Conservation (phyloP, 2,888 invertebrate species). For the Mechanitis mazaeus region DNA sequence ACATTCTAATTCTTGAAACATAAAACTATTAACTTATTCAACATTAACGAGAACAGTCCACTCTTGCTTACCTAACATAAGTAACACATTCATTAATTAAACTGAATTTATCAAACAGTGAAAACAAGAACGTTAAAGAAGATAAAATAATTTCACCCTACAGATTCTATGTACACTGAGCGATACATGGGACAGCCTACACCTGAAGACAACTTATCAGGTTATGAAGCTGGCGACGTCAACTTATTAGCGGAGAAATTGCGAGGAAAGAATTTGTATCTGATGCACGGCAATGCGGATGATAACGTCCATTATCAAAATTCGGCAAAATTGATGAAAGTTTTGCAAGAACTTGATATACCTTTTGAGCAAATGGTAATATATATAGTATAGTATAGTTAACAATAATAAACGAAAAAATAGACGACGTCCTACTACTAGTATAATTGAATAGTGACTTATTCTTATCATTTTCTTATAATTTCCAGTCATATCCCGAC, state of each 20-base stretch:
- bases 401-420: no score
- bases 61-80: no score
- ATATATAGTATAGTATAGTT: no score
- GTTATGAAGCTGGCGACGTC: slow-evolving; percentile 86
- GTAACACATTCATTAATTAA: no score
- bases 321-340: slow-evolving; percentile 85
- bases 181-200: slow-evolving; percentile 93
- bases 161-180: slow-evolving; percentile 96
- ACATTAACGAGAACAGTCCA: no score
- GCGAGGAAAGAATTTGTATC: slow-evolving; percentile 81
- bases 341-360: slow-evolving; percentile 83
- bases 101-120: no score
- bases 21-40: no score
- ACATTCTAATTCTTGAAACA: no score
- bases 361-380: slow-evolving; percentile 88
- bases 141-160: not conserved
- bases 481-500: slow-evolving; percentile 86
- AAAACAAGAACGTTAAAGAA: no score
- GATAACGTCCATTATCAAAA: slow-evolving; percentile 95
- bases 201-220: slow-evolving; percentile 80
- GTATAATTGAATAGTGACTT: slow-evolving; percentile 9
- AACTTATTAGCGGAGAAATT: slow-evolving; percentile 81
- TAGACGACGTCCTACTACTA: no score
- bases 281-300: slow-evolving; percentile 94
- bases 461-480: slow-evolving; percentile 18